Conservation (phyloP, 2,888 invertebrate genomes). For the Nephrotoma flavescens region DNA sequence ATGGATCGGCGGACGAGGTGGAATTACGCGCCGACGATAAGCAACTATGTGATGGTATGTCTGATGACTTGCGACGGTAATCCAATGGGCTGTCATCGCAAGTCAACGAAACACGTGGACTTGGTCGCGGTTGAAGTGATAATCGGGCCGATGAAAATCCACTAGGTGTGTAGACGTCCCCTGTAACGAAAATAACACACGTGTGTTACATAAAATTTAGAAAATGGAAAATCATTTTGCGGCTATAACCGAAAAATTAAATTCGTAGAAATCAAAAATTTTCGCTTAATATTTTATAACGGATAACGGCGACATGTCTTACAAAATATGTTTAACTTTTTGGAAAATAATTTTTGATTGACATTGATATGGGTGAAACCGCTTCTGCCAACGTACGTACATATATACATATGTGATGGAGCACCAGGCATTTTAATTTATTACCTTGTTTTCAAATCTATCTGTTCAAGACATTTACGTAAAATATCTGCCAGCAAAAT, state of each 20-base stretch:
- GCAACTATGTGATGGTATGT: constrained; percentile 19
- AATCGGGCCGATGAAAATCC: constrained; percentile 11
- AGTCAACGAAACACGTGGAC: constrained; percentile 33
- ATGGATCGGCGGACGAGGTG: constrained; percentile 16
- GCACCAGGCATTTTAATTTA: not conserved
- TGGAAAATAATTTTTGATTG: not conserved
- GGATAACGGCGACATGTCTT: not conserved
- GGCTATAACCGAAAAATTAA: not conserved
- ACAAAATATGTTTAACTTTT: not conserved
- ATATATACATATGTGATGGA: too few relatives aligned
- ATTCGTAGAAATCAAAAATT: not conserved
- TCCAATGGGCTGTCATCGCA: constrained; percentile 27
- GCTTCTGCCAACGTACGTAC: too few relatives aligned
- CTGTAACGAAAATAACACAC: constrained; percentile 9
- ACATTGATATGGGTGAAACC: not conserved
- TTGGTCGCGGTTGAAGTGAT: constrained; percentile 23
- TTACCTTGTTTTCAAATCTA: not conserved
- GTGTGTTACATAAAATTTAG: not conserved
- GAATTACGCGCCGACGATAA: constrained; percentile 5
- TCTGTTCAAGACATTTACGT: not conserved
- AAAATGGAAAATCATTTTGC: not conserved
- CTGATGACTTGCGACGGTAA: constrained; percentile 29
- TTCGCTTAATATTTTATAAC: not conserved
- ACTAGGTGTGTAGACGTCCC: constrained; percentile 7
- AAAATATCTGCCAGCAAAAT: not conserved